Base-by-base conservation (phyloP, 2,113 vertebrate species). In the Pteronura brasiliensis region DNA sequence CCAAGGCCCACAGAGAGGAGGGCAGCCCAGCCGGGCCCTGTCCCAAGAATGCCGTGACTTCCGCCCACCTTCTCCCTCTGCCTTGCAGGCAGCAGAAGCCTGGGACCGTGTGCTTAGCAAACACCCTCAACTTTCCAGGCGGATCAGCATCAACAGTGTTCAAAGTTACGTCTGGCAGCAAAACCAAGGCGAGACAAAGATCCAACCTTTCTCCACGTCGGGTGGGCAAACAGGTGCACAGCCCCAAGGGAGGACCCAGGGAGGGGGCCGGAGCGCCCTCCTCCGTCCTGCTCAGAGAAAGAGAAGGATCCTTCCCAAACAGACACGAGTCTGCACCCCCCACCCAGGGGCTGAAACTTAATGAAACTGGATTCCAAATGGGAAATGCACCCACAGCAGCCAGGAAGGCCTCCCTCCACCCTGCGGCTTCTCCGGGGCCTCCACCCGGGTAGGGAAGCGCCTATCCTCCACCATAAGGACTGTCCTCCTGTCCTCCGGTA, bases 251-350 rank as follows among this genome's bases (percentile, higher is more conserved):
- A 21, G 21, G 44, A 76, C 4, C 31, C 0, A 1, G 49, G 5
- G n/a, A 25, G 34, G 59, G 1, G 6, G 13, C 27, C n/a, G n/a
- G n/a, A n/a, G 1, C 0, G 20, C 23, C 39, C 25, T 67, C 11
- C 3, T 4, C 10, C 0, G 0, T 29, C 42, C 20, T 9, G 36
- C n/a, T 23, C 76, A 13, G 42, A 65, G 39, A 18, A 29, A 18
- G 0, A 29, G 29, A 15, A 27, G 14, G 72, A 15, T 36, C 18
- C 20, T 25, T 21, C 31, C 7, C 0, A 17, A 39, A 47, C n/a
- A 9, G n/a, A 36, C 7, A 0, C 0, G 9, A 4, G 14, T 6
- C 74, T 0, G 9, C 29, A 14, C 0, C 5, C 29, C 29, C 20
- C 2, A 23, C 55, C 3, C 10, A 0, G 5, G 18, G 17, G 11